These are phyloP conservation scores for Rhabdomys pumilio DNA, from an alignment of 2,797 vertebrate species.

Conservation along the genomic window DNA sequence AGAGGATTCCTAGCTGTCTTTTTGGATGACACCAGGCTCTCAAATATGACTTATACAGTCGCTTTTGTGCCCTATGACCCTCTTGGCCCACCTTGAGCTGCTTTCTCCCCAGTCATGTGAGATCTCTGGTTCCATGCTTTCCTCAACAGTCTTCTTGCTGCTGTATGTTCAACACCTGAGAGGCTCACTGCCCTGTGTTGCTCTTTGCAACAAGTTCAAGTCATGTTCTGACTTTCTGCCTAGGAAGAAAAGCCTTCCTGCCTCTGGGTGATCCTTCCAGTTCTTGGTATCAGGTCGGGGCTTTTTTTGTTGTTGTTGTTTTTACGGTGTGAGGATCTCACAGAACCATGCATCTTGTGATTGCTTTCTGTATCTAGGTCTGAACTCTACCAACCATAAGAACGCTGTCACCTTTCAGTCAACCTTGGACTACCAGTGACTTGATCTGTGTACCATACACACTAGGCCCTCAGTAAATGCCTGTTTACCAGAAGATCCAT, in stretches of 20 bases:
- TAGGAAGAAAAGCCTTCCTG: background rate
- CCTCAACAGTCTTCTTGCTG: no score
- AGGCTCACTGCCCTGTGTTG: background rate
- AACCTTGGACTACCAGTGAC: background rate
- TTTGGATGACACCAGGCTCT: background rate
- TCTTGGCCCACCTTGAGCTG: background rate
- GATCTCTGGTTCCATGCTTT: background rate
- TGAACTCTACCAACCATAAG: background rate
- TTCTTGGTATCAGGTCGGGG: background rate
- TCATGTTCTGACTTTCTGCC: background rate
- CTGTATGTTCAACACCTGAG: background rate
- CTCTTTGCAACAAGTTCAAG: background rate
- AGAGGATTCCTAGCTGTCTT: background rate
- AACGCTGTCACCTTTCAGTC: background rate
- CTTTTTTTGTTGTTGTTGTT: conserved; percentile 1
- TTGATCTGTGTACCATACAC: background rate
- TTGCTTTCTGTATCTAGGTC: background rate
- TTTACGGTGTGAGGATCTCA: background rate
- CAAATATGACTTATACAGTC: background rate
- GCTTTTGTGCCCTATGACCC: background rate
- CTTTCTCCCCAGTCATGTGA: background rate
- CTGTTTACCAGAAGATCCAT: background rate
- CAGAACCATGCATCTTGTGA: background rate
- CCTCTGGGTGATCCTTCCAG: background rate
- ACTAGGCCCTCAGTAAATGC: background rate